Conservation (phyloP, 1,140 invertebrate genomes). For the Philopotamus ludificatus region DNA sequence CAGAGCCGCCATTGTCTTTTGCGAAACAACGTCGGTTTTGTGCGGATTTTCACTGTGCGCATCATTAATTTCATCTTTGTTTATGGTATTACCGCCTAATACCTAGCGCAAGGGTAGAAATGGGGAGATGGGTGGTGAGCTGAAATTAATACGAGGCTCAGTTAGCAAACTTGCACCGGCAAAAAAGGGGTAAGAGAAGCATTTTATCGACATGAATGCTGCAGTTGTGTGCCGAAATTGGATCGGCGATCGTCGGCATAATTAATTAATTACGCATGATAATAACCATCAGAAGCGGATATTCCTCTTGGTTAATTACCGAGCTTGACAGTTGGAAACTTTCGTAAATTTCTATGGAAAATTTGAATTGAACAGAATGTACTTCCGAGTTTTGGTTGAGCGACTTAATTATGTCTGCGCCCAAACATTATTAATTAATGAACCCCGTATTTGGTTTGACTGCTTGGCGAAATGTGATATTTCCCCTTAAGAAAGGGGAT, state of each 20-base stretch:
- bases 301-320: conserved; percentile 32
- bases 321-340: conserved; percentile 36
- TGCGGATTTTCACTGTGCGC: conserved; percentile 42
- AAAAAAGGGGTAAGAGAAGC: not conserved
- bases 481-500: too few relatives aligned
- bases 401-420: conserved; percentile 34
- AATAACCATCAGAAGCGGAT: conserved; percentile 33
- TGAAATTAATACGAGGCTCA: conserved; percentile 37
- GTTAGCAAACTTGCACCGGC: conserved; percentile 28
- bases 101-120: conserved; percentile 19
- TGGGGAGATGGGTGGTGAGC: conserved; percentile 18
- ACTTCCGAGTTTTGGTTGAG: conserved; percentile 24
- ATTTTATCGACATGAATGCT: conserved; percentile 29
- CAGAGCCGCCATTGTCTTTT: conserved; percentile 40
- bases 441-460: conserved; percentile 12
- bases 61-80: conserved; percentile 43
- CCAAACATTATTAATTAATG: conserved; percentile 20
- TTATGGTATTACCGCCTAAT: conserved; percentile 41
- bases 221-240: conserved; percentile 18
- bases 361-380: conserved; percentile 9
- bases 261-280: conserved; percentile 37
- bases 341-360: conserved; percentile 17
- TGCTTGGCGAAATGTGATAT: too few relatives aligned
- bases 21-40: conserved; percentile 41
- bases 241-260: conserved; percentile 8